Evolutionary conservation across 2,888 invertebrate genomes (phyloP), one percentile per base, ranked within the genome.

Genomic region (Meandrusa payeni): DNA sequence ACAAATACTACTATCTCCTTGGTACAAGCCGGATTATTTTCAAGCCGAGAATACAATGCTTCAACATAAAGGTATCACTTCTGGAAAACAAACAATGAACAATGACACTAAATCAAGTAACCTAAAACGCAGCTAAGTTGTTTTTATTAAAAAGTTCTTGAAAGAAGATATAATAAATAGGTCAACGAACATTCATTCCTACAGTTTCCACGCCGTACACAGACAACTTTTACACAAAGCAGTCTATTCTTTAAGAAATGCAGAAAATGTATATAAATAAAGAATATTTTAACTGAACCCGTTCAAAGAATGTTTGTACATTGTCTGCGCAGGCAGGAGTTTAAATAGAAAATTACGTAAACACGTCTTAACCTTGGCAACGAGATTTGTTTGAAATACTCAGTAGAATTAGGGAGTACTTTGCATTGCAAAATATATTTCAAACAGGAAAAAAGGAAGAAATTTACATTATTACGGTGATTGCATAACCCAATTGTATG

Each of bases 161-260:
- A 11, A 37, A 32, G 10, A 12, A 33, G 33, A 32, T 27, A 41
- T 17, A 23, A 23, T 19, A 41, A 41, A 33, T 41, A 41, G 27
- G 33, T 34, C 33, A 28, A n/a, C 33, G 7, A 28, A 31, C 26
- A 33, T 41, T 34, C 41, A 41, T 41, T 28, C 27, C 22, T 28
- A 34, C 34, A 13, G 13, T 13, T 41, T 34, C n/a, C 33, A n/a
- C 11, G 17, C 20, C 38, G 20, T 27, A 20, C 28, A 33, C 34
- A 33, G 41, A 34, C 41, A 41, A 28, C 20, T 41, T 41, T 41
- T 41, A 41, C 41, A 41, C 34, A 41, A 41, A 41, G 34, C 41
- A 41, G 41, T 34, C 28, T 19, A 34, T 41, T 41, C 41, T 41
- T 41, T 28, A 41, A 41, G 34, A 41, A 34, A 34, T 27, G 41